Evolutionary conservation across 2,888 invertebrate species (phyloP), one percentile per base, ranked within the genome.

Genomic region (Salticus scenicus): DNA sequence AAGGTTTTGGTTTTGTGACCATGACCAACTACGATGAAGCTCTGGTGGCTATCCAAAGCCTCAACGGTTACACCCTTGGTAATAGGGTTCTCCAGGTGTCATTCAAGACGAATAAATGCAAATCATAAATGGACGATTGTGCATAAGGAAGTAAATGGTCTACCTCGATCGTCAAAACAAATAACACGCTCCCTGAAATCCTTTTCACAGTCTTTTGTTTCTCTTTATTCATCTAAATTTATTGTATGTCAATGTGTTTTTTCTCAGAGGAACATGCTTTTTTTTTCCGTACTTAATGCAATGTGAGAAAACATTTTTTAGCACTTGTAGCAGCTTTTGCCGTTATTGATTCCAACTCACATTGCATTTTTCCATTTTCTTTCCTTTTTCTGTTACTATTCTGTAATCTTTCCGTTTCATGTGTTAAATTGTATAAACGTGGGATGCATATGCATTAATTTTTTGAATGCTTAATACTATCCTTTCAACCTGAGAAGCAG

Each of bases 21-120:
- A 98, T 98, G 98, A 97, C 97, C 91, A 97, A 98, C 92, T 98
- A 98, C 91, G 98, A 98, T 91, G 98, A 98, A 92, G 97, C 98
- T 84, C 95, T 97, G 88, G 96, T 97, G 90, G 98, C 98, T 89
- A 98, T 98, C 91, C 97, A 97, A 92, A 97, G 97, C 89, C 93
- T 98, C 91, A 98, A 98, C 92, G 98, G 98, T 90, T 98, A 97
- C 93, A 96, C 97, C 90, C 93, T 98, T 90, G 97, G 97, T 90
- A 97, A 97, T 92, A 95, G 98, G 90, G 97, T 97, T 90, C 94
- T 98, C 91, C 98, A 98, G 93, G 98, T 98, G 93, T 97, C 97
- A 93, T 97, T 98, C 94, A 98, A 98, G 94, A 97, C 92, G 87
- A 92, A 92, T 89, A 92, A 92, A 88, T 89, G 88, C 87, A 89